Percentiles rank a stretch among this genome's conserved stretches.
Conservation (phyloP, 2,888 invertebrate genomes). For the Eupithecia insigniata region DNA sequence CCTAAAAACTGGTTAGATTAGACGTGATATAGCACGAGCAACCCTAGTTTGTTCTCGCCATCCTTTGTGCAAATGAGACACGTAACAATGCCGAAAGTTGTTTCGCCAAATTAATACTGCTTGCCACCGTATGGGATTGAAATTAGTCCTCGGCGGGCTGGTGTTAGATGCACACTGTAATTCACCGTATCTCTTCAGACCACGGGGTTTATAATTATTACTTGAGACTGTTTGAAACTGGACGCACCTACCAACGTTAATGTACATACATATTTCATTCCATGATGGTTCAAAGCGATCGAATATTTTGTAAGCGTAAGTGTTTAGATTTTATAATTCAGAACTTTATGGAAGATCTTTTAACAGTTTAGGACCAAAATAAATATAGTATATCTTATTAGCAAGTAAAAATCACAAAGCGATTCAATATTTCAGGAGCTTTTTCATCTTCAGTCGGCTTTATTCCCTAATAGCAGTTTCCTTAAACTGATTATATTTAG, state of each 20-base stretch:
- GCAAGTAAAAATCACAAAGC: background rate
- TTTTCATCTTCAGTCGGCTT: background rate
- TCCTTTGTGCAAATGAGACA: constrained; percentile 75
- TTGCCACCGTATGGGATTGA: constrained; percentile 45
- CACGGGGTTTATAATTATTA: background rate
- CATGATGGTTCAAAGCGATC: background rate
- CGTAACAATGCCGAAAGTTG: constrained; percentile 69
- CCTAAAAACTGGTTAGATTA: constrained; percentile 15
- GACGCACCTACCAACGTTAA: background rate
- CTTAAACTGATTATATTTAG: background rate
- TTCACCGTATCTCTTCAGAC: background rate
- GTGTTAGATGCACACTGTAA: background rate
- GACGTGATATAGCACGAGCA: constrained; percentile 14
- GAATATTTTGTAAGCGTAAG: background rate
- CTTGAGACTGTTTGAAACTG: background rate
- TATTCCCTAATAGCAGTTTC: background rate
- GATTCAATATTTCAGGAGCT: background rate
- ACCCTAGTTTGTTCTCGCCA: constrained; percentile 45
- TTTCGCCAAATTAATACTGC: constrained; percentile 70
- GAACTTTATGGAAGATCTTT: background rate
- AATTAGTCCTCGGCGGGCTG: constrained; percentile 25
- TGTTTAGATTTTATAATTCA: background rate
- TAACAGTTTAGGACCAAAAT: background rate
- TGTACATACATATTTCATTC: background rate
- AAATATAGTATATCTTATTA: background rate